Evolutionary conservation across 2,113 vertebrate species (phyloP).

Genomic region (Calcarius ornatus): DNA sequence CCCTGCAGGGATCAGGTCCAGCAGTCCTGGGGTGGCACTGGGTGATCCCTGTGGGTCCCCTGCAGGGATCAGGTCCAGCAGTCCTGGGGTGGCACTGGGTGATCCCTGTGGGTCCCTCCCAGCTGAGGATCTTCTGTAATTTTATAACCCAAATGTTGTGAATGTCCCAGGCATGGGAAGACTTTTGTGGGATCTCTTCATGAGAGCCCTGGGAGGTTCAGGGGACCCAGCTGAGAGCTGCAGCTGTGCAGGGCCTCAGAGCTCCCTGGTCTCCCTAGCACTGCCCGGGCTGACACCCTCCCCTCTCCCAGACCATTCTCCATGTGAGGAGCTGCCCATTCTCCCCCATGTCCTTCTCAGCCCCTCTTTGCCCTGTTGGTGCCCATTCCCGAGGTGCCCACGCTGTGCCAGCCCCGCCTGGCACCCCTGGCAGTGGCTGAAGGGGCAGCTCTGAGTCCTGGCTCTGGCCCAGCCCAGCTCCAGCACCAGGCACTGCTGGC

Average conservation of each 20-base stretch:
- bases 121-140: not conserved
- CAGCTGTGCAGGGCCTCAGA: not conserved
- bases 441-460: not conserved
- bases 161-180: not conserved
- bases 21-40: no score
- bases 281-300: not conserved
- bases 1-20: no score
- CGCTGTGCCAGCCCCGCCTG: not conserved
- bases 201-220: not conserved
- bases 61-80: not conserved
- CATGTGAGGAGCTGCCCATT: not conserved
- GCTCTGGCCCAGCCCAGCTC: not conserved
- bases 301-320: not conserved
- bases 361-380: not conserved
- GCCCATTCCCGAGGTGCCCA: not conserved
- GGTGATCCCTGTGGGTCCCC: no score
- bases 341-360: not conserved
- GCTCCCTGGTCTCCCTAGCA: not conserved
- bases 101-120: not conserved
- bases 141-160: not conserved
- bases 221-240: not conserved
- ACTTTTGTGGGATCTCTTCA: not conserved
- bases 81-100: accelerated
- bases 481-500: not conserved
- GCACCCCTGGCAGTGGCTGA: not conserved